Percentiles rank a stretch among this genome's conserved stretches.
These are phyloP conservation scores for Semicossyphus pulcher DNA, from an alignment of 2,113 vertebrate species.

Conservation along the genomic window DNA sequence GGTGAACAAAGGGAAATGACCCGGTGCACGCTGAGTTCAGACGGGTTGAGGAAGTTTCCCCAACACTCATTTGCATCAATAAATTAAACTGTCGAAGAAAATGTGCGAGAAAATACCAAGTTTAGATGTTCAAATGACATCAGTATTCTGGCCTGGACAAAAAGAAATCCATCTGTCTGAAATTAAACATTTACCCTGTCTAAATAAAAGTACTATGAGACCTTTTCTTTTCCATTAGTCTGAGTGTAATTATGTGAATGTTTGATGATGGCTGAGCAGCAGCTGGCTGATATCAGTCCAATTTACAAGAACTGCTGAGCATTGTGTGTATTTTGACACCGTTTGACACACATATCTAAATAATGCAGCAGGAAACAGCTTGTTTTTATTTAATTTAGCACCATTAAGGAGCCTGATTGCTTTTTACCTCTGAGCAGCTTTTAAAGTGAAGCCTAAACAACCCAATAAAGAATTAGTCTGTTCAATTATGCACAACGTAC, in stretches of 20 bases:
- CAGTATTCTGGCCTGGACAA: neutral
- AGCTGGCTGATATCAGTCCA: conserved; percentile 15
- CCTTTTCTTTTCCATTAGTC: conserved; percentile 13
- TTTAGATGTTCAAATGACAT: conserved; percentile 20
- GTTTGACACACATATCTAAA: conserved; percentile 16
- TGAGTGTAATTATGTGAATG: conserved; percentile 18
- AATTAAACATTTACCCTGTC: neutral
- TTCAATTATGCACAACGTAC: neutral
- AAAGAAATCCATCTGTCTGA: neutral
- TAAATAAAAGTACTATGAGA: neutral
- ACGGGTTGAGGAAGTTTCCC: neutral
- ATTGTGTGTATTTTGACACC: conserved; percentile 4
- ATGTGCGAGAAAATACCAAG: conserved; percentile 1
- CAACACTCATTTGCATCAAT: conserved; percentile 30
- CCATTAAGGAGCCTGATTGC: conserved; percentile 29
- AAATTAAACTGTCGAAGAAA: conserved; percentile 37
- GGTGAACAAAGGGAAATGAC: conserved; percentile 1
- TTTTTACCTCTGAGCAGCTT: conserved; percentile 8
- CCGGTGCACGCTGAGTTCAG: neutral
- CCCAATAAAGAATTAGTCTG: conserved; percentile 13
- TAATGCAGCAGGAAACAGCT: neutral
- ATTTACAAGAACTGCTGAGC: conserved; percentile 26
- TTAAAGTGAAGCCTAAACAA: neutral
- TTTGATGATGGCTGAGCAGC: conserved; percentile 23
- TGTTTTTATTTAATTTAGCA: conserved; percentile 30